Percentiles rank a stretch among this genome's conserved stretches.
These are phyloP conservation scores for Apeltes quadracus DNA, from an alignment of 2,113 vertebrate genomes.

Conservation along the genomic window DNA sequence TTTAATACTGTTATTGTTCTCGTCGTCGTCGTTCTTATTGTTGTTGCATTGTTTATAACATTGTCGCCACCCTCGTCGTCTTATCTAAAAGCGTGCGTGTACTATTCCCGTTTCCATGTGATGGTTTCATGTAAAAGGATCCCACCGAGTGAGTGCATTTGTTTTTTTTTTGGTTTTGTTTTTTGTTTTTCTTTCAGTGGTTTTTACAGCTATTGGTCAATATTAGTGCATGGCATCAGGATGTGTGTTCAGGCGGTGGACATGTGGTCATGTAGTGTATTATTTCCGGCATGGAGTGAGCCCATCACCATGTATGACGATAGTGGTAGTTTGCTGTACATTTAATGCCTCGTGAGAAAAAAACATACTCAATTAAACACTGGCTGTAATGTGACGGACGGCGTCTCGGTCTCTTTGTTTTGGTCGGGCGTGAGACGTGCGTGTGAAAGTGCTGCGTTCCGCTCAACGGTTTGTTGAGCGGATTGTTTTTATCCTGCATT, in stretches of 20 bases:
- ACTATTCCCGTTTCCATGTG: conserved; percentile 59
- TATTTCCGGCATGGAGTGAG: conserved; percentile 66
- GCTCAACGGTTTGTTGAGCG: too few species aligned
- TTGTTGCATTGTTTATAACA: conserved; percentile 73
- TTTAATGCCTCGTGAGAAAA: conserved; percentile 78
- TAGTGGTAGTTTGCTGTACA: conserved; percentile 76
- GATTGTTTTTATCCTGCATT: neutral
- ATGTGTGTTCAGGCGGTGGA: conserved; percentile 49
- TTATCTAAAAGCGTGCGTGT: conserved; percentile 45
- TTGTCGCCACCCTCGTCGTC: conserved; percentile 51
- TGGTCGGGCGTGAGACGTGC: neutral
- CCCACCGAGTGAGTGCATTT: conserved; percentile 51
- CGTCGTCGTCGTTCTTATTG: conserved; percentile 64
- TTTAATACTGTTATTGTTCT: conserved; percentile 79
- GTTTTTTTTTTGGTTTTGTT: conserved; percentile 46
- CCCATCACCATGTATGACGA: conserved; percentile 61
- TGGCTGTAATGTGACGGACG: conserved; percentile 70
- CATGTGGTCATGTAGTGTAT: conserved; percentile 34
- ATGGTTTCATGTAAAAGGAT: conserved; percentile 54
- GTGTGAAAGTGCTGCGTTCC: neutral
- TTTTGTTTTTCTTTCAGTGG: conserved; percentile 37
- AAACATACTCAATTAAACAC: conserved; percentile 77
- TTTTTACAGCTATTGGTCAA: conserved; percentile 53
- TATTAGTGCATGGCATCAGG: conserved; percentile 72
- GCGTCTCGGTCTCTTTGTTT: conserved; percentile 35